Evolutionary conservation across 2,113 vertebrate genomes (phyloP).

Genomic region (Aythya baeri): DNA sequence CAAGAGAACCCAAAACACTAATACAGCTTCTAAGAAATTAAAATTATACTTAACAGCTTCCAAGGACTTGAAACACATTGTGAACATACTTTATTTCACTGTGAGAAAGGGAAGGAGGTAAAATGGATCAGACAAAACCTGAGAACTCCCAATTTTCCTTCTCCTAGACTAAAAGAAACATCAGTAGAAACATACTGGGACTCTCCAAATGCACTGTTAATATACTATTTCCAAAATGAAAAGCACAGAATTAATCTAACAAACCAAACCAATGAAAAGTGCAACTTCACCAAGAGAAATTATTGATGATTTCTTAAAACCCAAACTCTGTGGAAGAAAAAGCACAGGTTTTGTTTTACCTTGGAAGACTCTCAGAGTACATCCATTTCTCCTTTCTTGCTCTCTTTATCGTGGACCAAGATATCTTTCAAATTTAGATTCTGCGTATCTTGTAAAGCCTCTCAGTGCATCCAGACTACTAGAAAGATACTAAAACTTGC

Average conservation of each 20-base stretch:
- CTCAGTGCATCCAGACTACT: not conserved
- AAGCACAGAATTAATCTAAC: not conserved
- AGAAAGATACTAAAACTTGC: not conserved
- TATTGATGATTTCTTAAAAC: not conserved
- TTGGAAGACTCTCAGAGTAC: not conserved
- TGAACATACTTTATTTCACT: constrained; percentile 6
- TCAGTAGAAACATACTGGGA: not conserved
- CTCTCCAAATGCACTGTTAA: not conserved
- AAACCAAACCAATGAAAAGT: not conserved
- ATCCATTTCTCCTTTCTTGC: not conserved
- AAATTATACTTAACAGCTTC: not conserved
- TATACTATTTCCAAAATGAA: not conserved
- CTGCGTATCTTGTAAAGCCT: not conserved
- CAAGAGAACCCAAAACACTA: not conserved
- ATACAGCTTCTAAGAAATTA: not conserved
- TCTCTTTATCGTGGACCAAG: not conserved
- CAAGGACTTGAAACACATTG: not conserved
- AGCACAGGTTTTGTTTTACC: not conserved
- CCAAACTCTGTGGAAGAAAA: not conserved
- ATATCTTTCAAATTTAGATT: not conserved
- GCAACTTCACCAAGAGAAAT: not conserved
- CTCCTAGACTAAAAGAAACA: not conserved
- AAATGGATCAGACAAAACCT: not conserved
- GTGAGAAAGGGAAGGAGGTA: not conserved
- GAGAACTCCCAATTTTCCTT: not conserved